phyloP scores from a whole-genome alignment of 2,888 invertebrate species.

The Pterostichus madidus region DNA sequence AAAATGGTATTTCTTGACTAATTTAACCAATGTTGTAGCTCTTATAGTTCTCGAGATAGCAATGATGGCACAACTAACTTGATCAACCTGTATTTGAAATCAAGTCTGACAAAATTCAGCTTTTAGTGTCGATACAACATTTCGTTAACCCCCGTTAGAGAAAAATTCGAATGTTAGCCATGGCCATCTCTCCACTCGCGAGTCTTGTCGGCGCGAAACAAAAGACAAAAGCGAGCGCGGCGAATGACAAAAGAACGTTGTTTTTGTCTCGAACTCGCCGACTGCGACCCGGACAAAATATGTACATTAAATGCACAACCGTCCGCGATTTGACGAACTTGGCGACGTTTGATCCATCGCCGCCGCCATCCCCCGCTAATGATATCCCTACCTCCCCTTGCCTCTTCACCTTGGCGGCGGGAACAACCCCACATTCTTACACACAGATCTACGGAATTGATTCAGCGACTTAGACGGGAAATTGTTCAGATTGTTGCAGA shows the following conservation, averaged over 20 bases:
- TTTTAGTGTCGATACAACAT: background rate
- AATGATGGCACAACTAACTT: no score
- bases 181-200: background rate
- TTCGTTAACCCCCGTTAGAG: constrained; percentile 25
- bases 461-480: constrained; percentile 26
- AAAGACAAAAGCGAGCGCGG: constrained; percentile 53
- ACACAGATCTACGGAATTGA: constrained; percentile 14
- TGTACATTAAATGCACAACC: constrained; percentile 53
- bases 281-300: constrained; percentile 35
- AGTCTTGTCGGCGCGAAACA: constrained; percentile 45
- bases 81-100: no score
- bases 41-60: no score
- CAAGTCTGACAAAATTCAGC: background rate
- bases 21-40: no score
- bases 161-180: constrained; percentile 9
- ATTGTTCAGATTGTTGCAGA: constrained; percentile 24
- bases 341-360: constrained; percentile 32
- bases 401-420: background rate
- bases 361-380: constrained; percentile 27
- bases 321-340: constrained; percentile 45
- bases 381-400: background rate
- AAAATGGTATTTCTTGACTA: no score
- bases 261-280: constrained; percentile 44
- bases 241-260: constrained; percentile 59
- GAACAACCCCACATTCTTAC: constrained; percentile 5